phyloP scores from a whole-genome alignment of 2,797 vertebrate genomes.

The Danio tinwini region DNA sequence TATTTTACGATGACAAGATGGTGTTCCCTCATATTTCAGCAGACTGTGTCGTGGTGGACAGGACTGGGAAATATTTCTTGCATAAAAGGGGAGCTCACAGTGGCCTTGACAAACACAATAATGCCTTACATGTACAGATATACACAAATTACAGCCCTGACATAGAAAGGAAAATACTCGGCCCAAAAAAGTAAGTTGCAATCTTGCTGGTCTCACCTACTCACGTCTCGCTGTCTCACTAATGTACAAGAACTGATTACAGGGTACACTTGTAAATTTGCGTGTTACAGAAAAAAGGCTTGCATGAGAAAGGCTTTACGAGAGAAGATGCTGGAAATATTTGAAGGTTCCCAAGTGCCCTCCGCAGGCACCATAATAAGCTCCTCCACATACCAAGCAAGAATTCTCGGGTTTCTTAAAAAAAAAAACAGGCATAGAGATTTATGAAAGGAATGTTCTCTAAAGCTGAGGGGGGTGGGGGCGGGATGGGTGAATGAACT shows the following conservation, averaged over 20 bases:
- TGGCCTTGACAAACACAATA: conserved; percentile 41
- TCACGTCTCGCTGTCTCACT: conserved; percentile 50
- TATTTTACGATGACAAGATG: conserved; percentile 57
- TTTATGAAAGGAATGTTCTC: conserved; percentile 79
- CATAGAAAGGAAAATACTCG: background rate
- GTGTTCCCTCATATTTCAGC: conserved; percentile 37
- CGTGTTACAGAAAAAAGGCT: conserved; percentile 4
- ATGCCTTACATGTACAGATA: conserved; percentile 22
- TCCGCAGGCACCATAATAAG: conserved; percentile 62
- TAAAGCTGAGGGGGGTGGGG: conserved; percentile 61
- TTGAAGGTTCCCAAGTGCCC: conserved; percentile 58
- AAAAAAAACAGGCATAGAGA: conserved; percentile 63
- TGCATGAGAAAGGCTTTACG: conserved; percentile 28
- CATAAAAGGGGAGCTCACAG: conserved; percentile 64
- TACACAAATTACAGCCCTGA: background rate
- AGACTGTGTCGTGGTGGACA: background rate
- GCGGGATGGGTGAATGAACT: conserved; percentile 59
- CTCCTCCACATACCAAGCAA: conserved; percentile 68
- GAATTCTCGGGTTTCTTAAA: conserved; percentile 68
- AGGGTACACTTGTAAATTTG: conserved; percentile 25
- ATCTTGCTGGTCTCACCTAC: conserved; percentile 58
- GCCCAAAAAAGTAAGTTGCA: background rate
- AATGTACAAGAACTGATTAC: conserved; percentile 51
- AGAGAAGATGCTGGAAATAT: conserved; percentile 66
- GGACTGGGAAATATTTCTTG: conserved; percentile 20